Conservation (phyloP, 2,797 vertebrate species). For the Scolopax rusticola region DNA sequence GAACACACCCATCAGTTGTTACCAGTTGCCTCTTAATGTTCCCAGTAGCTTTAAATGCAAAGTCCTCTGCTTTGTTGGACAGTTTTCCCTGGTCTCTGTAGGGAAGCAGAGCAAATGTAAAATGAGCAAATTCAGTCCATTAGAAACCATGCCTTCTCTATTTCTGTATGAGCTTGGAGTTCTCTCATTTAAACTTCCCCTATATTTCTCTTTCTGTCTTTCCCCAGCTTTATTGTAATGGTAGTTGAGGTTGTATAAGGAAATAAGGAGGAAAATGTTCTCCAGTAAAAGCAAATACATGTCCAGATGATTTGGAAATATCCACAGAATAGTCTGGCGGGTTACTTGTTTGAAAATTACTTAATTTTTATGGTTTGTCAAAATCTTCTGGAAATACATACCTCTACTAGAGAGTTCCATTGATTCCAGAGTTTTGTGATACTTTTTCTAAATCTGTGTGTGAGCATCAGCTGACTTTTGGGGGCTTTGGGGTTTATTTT, state of each 20-base stretch:
- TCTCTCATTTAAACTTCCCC: not conserved
- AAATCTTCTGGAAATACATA: not conserved
- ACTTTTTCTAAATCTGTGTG: not conserved
- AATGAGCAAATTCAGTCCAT: not conserved
- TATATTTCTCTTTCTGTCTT: not conserved
- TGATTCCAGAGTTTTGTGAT: not conserved
- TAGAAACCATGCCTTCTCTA: not conserved
- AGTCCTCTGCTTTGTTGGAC: not conserved
- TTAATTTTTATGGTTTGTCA: not conserved
- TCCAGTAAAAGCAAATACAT: not conserved
- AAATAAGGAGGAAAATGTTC: not conserved
- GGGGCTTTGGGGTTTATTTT: conserved; percentile 59
- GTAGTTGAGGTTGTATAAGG: not conserved
- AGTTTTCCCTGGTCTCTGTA: not conserved
- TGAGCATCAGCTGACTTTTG: conserved; percentile 28
- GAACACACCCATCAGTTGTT: not conserved
- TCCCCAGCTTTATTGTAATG: not conserved
- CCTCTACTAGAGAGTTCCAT: not conserved
- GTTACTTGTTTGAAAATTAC: not conserved
- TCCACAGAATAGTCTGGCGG: not conserved
- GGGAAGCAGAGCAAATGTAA: not conserved
- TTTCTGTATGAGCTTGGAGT: not conserved
- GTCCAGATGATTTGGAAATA: not conserved
- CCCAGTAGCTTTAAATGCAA: not conserved
- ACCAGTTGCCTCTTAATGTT: not conserved